Evolutionary conservation across 2,113 vertebrate species (phyloP), one percentile per base, ranked within the genome.

Genomic region (Dasyornis broadbenti): DNA sequence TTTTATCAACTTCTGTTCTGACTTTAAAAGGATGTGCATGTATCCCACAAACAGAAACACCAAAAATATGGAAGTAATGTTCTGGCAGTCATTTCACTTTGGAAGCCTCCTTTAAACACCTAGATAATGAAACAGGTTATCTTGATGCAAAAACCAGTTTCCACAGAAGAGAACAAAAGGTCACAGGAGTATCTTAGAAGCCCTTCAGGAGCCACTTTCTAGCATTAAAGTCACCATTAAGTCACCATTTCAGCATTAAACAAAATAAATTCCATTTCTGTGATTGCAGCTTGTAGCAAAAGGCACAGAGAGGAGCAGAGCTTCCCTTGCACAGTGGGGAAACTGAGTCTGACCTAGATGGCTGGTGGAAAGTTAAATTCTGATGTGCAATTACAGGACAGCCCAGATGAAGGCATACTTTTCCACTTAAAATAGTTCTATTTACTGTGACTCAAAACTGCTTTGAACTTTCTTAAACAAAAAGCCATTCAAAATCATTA

Each of bases 1-100:
- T 73, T 93, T 89, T 91, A 96, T 89, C 92, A 94, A 33, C 77
- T 94, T 91, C 82, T 90, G 50, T 64, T 93, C 80, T 84, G 61
- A 89, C 69, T 92, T 92, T 0, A 82, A 92, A 91, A 78, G 22
- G 64, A 83, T 77, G 47, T 88, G 71, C 50, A 80, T 14, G 13
- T 44, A 88, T 54, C 47, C 27, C 64, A 91, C 78, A 89, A 82
- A 68, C 42, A 71, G 57, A 82, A 79, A 63, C 31, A 94, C 15
- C 15, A 2, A 39, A 61, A 91, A 44, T 3, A 33, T 7, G 23
- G 31, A 92, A 86, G 39, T 27, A 85, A 87, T 35, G 27, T n/a
- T 57, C 87, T 95, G 61, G 44, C n/a, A 92, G 6, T 45, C 44
- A 68, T 78, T 92, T 71, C 7, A 72, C 28, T 89, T 75, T 47